Percentiles rank a stretch among this genome's conserved stretches.
These are phyloP conservation scores for Siderastrea siderea DNA, from an alignment of 92 coral and sea anemone species.

Conservation along the genomic window DNA sequence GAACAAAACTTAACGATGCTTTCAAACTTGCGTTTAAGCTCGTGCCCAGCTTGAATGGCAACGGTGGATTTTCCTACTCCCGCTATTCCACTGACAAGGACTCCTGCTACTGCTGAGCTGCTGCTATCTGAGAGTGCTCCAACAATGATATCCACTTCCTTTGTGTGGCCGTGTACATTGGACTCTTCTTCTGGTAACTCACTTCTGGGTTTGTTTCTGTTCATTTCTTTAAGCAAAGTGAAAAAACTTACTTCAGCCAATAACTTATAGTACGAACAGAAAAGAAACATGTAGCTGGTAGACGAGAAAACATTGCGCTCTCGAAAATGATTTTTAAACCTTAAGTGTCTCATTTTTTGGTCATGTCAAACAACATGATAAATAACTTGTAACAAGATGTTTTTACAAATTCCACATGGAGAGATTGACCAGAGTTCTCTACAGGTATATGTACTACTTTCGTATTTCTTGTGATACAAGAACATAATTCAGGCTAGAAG, in stretches of 20 bases:
- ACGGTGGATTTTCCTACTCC: slow-evolving; percentile 44
- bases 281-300: no score
- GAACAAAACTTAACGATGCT: background rate
- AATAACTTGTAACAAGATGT: no score
- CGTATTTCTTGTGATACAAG: no score
- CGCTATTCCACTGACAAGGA: slow-evolving; percentile 41
- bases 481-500: no score
- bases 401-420: no score
- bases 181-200: slow-evolving; percentile 46
- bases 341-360: no score
- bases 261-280: no score
- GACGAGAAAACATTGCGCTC: no score
- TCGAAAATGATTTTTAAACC: no score
- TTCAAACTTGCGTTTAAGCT: background rate
- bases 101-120: slow-evolving; percentile 7
- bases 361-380: no score
- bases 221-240: background rate
- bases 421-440: no score
- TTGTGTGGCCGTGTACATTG: slow-evolving; percentile 29
- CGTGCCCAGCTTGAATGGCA: slow-evolving; percentile 24
- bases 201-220: background rate
- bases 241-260: background rate
- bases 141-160: slow-evolving; percentile 22
- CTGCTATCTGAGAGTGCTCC: background rate
- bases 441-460: no score